Percentiles rank a stretch among this genome's conserved stretches.
Evolutionary conservation across 2,113 vertebrate genomes (phyloP).

Genomic region (Trochalopteron elliotii): DNA sequence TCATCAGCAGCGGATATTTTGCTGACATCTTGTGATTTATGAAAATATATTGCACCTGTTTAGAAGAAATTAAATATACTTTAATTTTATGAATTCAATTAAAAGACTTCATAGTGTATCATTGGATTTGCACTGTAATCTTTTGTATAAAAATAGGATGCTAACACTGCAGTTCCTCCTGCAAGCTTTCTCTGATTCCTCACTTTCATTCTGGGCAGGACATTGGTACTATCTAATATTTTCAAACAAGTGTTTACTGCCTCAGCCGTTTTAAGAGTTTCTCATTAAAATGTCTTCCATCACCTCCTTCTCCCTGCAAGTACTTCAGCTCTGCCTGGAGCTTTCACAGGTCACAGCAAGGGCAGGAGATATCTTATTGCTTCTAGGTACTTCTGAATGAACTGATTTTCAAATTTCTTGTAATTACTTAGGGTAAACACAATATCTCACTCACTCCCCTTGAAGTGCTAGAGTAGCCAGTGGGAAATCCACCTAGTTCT

Average conservation of each 20-base stretch:
- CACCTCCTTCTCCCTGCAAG: neutral
- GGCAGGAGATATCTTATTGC: neutral
- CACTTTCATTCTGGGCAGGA: neutral
- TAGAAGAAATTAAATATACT: neutral
- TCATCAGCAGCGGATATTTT: neutral
- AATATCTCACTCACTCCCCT: neutral
- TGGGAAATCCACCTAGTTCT: neutral
- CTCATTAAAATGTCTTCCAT: constrained; percentile 3
- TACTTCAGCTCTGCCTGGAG: neutral
- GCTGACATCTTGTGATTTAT: neutral
- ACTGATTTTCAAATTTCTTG: neutral
- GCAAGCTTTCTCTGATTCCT: neutral
- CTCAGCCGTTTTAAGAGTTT: neutral
- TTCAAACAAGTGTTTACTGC: neutral
- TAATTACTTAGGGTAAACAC: neutral
- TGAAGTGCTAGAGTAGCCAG: neutral
- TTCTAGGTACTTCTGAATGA: neutral
- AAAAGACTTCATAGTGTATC: neutral
- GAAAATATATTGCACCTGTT: neutral
- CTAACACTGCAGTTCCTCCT: neutral
- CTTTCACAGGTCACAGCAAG: neutral
- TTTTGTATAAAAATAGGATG: neutral
- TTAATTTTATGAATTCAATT: neutral
- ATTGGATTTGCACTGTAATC: neutral
- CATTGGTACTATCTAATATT: neutral